Conservation (phyloP, 2,797 vertebrate species). For the Labeo calbasu region DNA sequence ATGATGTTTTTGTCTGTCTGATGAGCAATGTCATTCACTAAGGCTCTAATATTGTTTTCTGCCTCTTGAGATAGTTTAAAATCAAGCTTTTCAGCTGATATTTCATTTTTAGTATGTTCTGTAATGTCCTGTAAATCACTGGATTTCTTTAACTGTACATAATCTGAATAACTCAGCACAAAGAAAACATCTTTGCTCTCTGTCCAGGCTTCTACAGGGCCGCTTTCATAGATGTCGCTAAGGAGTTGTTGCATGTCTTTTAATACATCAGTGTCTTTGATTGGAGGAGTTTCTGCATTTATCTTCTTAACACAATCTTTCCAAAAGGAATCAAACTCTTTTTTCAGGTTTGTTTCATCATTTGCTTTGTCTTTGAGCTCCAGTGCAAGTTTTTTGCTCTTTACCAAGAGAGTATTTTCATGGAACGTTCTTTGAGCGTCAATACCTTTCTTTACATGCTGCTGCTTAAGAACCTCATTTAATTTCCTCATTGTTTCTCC, state of each 20-base stretch:
- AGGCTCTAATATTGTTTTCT: background rate
- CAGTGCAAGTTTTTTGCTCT: background rate
- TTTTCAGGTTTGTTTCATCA: background rate
- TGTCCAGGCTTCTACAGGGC: background rate
- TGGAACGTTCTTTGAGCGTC: background rate
- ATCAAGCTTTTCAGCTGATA: background rate
- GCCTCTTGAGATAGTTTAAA: background rate
- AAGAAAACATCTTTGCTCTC: background rate
- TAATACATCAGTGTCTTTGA: background rate
- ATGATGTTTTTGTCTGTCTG: background rate
- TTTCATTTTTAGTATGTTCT: background rate
- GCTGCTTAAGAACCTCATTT: slow-evolving; percentile 7
- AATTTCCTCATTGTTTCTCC: background rate
- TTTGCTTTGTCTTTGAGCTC: slow-evolving; percentile 3
- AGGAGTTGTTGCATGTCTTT: background rate
- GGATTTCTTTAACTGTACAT: background rate
- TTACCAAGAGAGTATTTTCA: background rate
- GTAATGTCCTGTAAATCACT: background rate
- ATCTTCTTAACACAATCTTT: background rate
- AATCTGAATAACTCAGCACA: background rate
- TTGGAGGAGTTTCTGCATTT: background rate
- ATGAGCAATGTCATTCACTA: background rate
- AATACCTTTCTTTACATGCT: background rate
- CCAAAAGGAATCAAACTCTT: slow-evolving; percentile 12
- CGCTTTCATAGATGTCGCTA: background rate